Base-by-base conservation (phyloP, 2,888 invertebrate species). In the Thymelicus sylvestris region DNA sequence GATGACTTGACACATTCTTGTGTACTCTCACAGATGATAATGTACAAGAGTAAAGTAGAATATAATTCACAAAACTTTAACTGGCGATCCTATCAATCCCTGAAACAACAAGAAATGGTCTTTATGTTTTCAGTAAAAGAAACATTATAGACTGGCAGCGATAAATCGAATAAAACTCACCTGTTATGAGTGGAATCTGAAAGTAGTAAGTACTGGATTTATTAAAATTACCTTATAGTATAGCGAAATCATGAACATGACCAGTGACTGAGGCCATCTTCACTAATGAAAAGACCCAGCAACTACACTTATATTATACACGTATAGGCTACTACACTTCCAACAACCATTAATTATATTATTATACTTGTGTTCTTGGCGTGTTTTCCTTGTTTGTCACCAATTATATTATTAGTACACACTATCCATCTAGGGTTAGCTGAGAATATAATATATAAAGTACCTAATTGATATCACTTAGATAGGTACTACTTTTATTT, bases 1-100 rank as follows among this genome's bases (percentile, higher is more conserved):
- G 44, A 66, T 66, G 66, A 66, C 57, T 57, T 47, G 55, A 47
- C 66, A 47, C 44, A 66, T 55, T 55, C 65, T n/a, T 66, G 44
- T 31, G 57, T 44, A 66, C 66, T 66, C 57, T 65, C 65, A 55
- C 66, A 10, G 55, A 7, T 6, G n/a, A 44, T 65, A 44, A 65
- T 41, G 38, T 19, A 57, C 39, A 52, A 66, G 0, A 24, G n/a
- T n/a, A 6, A 39, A 64, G 15, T 50, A 64, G 50, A 50, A 15
- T 50, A 64, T 47, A 39, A 47, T 57, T 31, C n/a, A 52, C n/a
- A 52, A 64, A 52, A 39, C 7, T 8, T 15, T 4, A n/a, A 62
- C 47, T 13, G 47, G 12, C 44, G 19, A 24, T 24, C 12, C 13
- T 48, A 24, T 31, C 50, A 19, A 52, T 15, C 10, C 55, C 24